A percentile compares a stretch with the other conserved stretches of the same genome.
Conservation (phyloP, 1,140 invertebrate species). For the Eulimnadia texana region DNA sequence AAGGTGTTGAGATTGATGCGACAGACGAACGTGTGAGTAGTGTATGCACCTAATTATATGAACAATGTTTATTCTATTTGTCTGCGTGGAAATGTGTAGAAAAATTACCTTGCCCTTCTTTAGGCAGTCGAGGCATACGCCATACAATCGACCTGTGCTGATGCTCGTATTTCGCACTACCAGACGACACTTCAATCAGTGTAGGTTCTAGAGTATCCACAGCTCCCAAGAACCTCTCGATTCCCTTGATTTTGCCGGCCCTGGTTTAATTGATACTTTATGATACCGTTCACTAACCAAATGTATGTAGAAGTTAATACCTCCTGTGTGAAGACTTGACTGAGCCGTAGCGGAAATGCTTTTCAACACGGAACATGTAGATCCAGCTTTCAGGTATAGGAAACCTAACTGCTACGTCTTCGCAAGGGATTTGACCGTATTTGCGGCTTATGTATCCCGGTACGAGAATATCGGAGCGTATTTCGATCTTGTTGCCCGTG, state of each 20-base stretch:
- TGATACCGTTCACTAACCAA: not conserved
- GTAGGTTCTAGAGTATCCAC: conserved; percentile 81
- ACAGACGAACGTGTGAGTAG: conserved; percentile 84
- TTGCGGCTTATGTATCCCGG: conserved; percentile 91
- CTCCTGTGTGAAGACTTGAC: conserved; percentile 88
- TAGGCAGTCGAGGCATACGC: conserved; percentile 89
- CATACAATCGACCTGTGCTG: conserved; percentile 94
- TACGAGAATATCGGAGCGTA: conserved; percentile 84
- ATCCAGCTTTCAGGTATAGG: conserved; percentile 99
- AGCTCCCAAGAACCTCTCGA: conserved; percentile 82
- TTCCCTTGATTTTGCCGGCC: conserved; percentile 83
- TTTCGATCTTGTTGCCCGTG: conserved; percentile 77
- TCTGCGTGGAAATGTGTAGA: not conserved
- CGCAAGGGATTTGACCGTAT: conserved; percentile 87
- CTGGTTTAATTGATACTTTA: conserved; percentile 38
- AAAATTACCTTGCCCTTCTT: conserved; percentile 80
- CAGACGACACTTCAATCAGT: conserved; percentile 92
- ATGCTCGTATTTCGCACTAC: conserved; percentile 98
- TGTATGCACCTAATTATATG: conserved; percentile 71
- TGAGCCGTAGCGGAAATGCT: conserved; percentile 96
- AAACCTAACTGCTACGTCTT: conserved; percentile 92
- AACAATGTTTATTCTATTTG: conserved; percentile 1
- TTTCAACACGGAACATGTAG: conserved; percentile 95
- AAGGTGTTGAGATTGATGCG: conserved; percentile 87
- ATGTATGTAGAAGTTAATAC: conserved; percentile 24